A percentile compares a stretch with the other conserved stretches of the same genome.
phyloP scores from a whole-genome alignment of 1,140 invertebrate species.

The Cydia splendana region DNA sequence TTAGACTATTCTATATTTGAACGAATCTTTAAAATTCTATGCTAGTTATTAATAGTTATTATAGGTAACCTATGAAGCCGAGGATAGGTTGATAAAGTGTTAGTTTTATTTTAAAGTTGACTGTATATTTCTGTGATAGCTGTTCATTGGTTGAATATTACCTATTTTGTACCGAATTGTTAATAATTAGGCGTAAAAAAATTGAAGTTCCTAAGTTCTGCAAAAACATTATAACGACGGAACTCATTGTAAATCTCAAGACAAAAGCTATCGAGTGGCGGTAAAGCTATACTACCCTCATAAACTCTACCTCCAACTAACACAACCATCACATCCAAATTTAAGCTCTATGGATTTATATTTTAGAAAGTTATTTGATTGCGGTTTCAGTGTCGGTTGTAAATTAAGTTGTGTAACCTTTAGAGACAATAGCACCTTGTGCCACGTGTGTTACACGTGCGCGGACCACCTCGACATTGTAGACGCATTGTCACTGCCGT shows the following conservation, averaged over 20 bases:
- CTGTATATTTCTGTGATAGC: too few species aligned
- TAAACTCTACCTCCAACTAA: conserved; percentile 20
- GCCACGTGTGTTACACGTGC: conserved; percentile 54
- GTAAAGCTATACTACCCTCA: conserved; percentile 34
- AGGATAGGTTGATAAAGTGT: too few species aligned
- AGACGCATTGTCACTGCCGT: background rate
- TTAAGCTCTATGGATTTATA: background rate
- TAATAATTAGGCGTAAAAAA: background rate
- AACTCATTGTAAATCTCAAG: conserved; percentile 27
- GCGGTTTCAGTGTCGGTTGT: conserved; percentile 4
- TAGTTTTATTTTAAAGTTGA: too few species aligned
- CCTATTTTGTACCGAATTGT: background rate
- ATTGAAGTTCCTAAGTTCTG: conserved; percentile 13
- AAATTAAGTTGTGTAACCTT: conserved; percentile 39
- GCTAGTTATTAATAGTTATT: too few species aligned
- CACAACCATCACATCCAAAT: background rate
- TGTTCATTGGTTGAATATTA: too few species aligned
- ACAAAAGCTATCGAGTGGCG: conserved; percentile 29
- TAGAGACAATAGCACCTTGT: conserved; percentile 55
- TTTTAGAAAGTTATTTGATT: background rate
- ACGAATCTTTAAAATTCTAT: too few species aligned
- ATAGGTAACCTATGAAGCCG: too few species aligned
- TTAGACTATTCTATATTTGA: too few species aligned
- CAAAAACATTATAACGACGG: background rate
- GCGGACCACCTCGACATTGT: conserved; percentile 28